Evolutionary conservation across 2,888 invertebrate species (phyloP), one percentile per base, ranked within the genome.

Genomic region (Patella depressa): DNA sequence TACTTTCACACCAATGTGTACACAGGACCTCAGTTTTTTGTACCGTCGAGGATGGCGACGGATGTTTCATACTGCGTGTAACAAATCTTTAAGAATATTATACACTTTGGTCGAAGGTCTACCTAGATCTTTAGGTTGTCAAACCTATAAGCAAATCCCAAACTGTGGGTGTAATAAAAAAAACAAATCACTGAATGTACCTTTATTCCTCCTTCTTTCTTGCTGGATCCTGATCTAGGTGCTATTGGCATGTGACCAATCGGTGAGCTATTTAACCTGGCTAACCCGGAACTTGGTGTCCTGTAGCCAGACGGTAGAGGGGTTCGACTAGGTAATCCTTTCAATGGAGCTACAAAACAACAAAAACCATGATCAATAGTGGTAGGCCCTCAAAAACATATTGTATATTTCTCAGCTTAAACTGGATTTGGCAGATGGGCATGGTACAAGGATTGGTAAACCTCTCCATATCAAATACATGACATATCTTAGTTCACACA

Each of bases 171-270:
- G 17, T 17, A n/a, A 45, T 53, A 53, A 17, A 53, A 17, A 17
- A 73, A 5, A 24, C 3, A n/a, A 17, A 77, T 29, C 11, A 9
- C 14, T 15, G 12, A 55, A 69, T 19, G 77, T 80, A 92, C 92
- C 88, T 98, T 98, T 85, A 98, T 97, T 78, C 98, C 98, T 75
- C 97, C 96, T 91, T 96, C 98, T 93, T 94, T 97, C 86, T 94
- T 94, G 76, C 93, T 95, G 75, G 94, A 95, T 55, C 94, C 94
- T 11, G 87, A 76, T 54, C 88, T 80, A 74, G 85, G 93, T 17
- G 84, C 79, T 17, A 86, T 74, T 4, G 93, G 88, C n/a, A 86
- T 86, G 90, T 93, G 84, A 70, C 93, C 86, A 19, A 80, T 76
- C 53, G 81, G 77, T 1, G 83, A 79, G 57, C 78, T 79, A 29